Base-by-base conservation (phyloP, 2,797 vertebrate genomes). In the Limosa lapponica region DNA sequence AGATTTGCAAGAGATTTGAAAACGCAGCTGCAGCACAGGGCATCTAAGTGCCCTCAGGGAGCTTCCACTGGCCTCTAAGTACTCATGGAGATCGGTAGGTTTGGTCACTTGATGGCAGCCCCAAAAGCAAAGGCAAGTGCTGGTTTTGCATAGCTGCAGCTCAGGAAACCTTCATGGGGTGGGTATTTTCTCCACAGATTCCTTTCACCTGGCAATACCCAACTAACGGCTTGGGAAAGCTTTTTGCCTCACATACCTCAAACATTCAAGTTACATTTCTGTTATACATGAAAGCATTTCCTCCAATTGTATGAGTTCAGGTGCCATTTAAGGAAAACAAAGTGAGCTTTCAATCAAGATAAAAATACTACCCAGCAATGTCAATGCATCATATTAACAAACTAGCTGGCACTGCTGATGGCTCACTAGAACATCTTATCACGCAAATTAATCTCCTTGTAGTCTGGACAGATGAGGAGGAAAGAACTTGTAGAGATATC, bases 291-390 rank as follows among this genome's bases (percentile, higher is more conserved):
- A 14, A 67, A 91, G 55, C 73, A 24, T 37, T 94, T 97, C 96
- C 96, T 96, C 75, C 74, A 59, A 72, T 74, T 94, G 80, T 86
- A 44, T 9, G 48, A 65, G 65, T 39, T 85, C 77, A 58, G 72
- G 41, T 65, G 43, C 34, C 43, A 73, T 81, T 89, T 61, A 88
- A 89, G 77, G 55, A 89, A 90, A 90, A 70, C 2, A 2, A 93
- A 86, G 65, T 18, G 5, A 78, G 66, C 34, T 83, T 58, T 27
- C 57, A 87, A 82, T 24, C 25, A 54, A 67, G 65, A 83, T 30
- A 62, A 73, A 87, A 87, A 92, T 41, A 82, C 32, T 79, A 41
- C 44, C 54, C 64, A 64, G 54, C 58, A 89, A 86, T 4, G 16
- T 36, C 74, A 80, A 24, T 58, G 48, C 59, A 72, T 62, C 55